Evolutionary conservation across 2,888 invertebrate genomes (phyloP), one percentile per base, ranked within the genome.

Genomic region (Ceriagrion tenellum): DNA sequence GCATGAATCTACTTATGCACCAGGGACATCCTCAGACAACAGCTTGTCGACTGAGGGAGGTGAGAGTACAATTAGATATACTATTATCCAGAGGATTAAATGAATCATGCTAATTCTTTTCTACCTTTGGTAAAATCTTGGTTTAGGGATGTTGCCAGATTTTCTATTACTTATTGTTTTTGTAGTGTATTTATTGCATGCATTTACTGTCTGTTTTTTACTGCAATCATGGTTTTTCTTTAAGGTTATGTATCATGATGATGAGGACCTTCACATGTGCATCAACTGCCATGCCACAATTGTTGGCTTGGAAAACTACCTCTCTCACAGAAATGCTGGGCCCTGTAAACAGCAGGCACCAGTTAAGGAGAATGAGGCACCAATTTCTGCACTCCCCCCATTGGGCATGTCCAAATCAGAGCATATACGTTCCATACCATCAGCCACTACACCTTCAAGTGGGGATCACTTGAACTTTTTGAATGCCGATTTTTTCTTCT

Each of bases 401-500:
- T 74, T 93, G 93, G 93, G 69, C 18, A 40, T 93, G n/a, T 47
- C 93, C 10, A 93, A 93, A 93, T 63, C 93, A 47, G 93, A 93
- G n/a, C 93, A 18, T 23, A 93, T 93, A 47, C 93, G 93, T 1
- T 26, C 93, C 0, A 40, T 93, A 6, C 69, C 93, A n/a, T 69
- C 93, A 26, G 47, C 93, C 26, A 93, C 47, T 16, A 93, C n/a
- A 30, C 20, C 69, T 47, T 59, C 93, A 2, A 74, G 47, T 74
- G 93, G 93, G 69, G 93, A 93, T 23, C 63, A 69, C 69, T 74
- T 93, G 47, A 93, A 93, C 69, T 93, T 93, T 69, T 23, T 93
- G 47, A 93, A 93, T 93, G 93, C 93, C 47, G 93, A 69, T 69
- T 93, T 93, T 93, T 93, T 93, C 93, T 93, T 93, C 35, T 93